Percentiles rank a stretch among this genome's conserved stretches.
Conservation (phyloP, 2,888 invertebrate genomes). For the Synergus gifuensis region DNA sequence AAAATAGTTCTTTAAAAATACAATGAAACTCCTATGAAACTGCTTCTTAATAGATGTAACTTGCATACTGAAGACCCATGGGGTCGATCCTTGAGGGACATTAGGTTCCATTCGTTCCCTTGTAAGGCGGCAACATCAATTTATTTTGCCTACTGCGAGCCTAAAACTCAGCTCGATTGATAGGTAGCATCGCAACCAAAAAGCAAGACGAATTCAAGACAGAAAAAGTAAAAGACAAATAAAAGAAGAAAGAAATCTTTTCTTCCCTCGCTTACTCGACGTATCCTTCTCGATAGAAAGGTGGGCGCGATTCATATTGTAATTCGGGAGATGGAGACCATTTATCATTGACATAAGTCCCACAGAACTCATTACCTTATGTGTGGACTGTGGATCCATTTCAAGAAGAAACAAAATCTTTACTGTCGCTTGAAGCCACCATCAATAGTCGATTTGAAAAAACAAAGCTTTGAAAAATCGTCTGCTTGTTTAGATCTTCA, state of each 20-base stretch:
- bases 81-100: not conserved
- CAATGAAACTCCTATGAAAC: too few relatives aligned
- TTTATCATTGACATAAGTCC: constrained; percentile 52
- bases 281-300: constrained; percentile 38
- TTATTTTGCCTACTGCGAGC: not conserved
- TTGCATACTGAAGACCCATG: too few relatives aligned
- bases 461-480: not conserved
- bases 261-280: not conserved
- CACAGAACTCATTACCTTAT: constrained; percentile 30
- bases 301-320: constrained; percentile 63
- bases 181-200: not conserved
- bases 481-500: not conserved
- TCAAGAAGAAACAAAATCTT: constrained; percentile 11
- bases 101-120: constrained; percentile 5
- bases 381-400: not conserved
- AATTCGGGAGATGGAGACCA: constrained; percentile 59
- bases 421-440: not conserved
- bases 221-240: not conserved
- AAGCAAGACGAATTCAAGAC: not conserved
- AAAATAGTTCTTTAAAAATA: too few relatives aligned
- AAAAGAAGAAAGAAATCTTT: not conserved
- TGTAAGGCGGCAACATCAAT: constrained; percentile 6
- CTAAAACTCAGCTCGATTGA: not conserved
- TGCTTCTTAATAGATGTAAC: too few relatives aligned
- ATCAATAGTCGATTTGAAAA: not conserved